Evolutionary conservation across 2,888 invertebrate genomes (phyloP), one percentile per base, ranked within the genome.

Genomic region (Lottia gigantea): DNA sequence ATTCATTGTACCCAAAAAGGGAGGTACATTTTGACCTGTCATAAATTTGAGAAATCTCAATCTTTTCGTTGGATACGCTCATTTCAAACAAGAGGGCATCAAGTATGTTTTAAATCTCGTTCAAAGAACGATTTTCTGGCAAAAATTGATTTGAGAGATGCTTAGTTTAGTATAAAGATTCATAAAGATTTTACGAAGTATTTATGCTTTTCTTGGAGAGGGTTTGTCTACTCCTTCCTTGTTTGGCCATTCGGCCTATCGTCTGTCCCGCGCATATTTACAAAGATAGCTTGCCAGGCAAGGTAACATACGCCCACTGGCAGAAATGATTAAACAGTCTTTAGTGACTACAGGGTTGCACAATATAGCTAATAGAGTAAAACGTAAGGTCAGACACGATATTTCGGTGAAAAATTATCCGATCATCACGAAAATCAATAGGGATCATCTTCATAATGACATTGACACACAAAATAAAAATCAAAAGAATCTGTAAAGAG

Each of bases 51-150:
- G 45, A 49, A n/a, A n/a, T 16, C 19, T 69, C 11, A 69, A 69
- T 40, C 15, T 15, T 31, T 69, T 64, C n/a, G 14, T 64, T 26
- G 64, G 16, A 16, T 64, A 64, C 26, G 31, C 25, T 23, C 64
- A 69, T 55, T 69, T 69, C 61, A 69, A 69, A 23, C 46, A 63
- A 63, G 69, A 69, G 49, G 46, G 45, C 23, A 46, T 69, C 46
- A 46, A 64, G 16, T 49, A 46, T 46, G 64, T 47, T 31, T n/a
- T 49, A 19, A 47, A 69, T 64, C n/a, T 65, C 16, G 26, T 69
- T 49, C 68, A 68, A 46, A 65, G 64, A 45, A 45, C 4, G 69
- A 69, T 45, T 64, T 40, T n/a, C 40, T 64, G 12, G 46, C 49
- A 64, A 55, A 11, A 25, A 26, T 69, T 31, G 69, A 69, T 69